phyloP scores from a whole-genome alignment of 2,888 invertebrate genomes.

The Bellardia bayeri region DNA sequence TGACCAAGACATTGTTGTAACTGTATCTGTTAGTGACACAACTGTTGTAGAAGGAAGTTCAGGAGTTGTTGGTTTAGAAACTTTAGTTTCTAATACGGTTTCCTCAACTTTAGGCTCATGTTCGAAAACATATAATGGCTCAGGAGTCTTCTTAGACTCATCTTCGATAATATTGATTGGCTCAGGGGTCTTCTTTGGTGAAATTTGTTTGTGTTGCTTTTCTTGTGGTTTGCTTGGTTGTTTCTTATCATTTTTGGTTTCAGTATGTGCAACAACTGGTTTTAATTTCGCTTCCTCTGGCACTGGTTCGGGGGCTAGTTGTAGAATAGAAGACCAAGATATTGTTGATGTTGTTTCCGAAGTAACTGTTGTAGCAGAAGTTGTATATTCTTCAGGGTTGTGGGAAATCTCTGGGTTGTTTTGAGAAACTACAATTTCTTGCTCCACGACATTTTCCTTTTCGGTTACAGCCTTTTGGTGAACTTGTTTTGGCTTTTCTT shows the following conservation, averaged over 20 bases:
- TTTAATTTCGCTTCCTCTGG: slow-evolving; percentile 9
- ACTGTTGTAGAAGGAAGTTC: background rate
- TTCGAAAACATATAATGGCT: background rate
- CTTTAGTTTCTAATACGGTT: background rate
- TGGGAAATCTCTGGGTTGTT: background rate
- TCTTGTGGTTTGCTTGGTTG: slow-evolving; percentile 15
- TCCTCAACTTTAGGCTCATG: slow-evolving; percentile 2
- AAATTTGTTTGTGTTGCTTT: slow-evolving; percentile 8
- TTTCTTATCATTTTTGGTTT: slow-evolving; percentile 39
- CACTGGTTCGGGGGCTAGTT: slow-evolving; percentile 50
- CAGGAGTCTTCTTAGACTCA: background rate
- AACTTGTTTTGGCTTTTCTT: slow-evolving; percentile 35
- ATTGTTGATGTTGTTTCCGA: slow-evolving; percentile 15
- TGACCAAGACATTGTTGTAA: slow-evolving; percentile 55
- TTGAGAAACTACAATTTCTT: background rate
- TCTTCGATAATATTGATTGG: background rate
- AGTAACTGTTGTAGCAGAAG: slow-evolving; percentile 2
- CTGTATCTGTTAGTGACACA: background rate
- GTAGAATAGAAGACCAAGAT: slow-evolving; percentile 65
- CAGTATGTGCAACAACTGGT: background rate
- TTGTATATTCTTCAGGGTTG: slow-evolving; percentile 6
- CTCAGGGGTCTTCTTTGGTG: background rate
- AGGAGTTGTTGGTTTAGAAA: background rate
- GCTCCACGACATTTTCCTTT: background rate
- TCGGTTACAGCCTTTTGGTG: background rate